These are phyloP conservation scores for Leucophenga maculata DNA, from an alignment of 2,888 invertebrate species.

Conservation along the genomic window DNA sequence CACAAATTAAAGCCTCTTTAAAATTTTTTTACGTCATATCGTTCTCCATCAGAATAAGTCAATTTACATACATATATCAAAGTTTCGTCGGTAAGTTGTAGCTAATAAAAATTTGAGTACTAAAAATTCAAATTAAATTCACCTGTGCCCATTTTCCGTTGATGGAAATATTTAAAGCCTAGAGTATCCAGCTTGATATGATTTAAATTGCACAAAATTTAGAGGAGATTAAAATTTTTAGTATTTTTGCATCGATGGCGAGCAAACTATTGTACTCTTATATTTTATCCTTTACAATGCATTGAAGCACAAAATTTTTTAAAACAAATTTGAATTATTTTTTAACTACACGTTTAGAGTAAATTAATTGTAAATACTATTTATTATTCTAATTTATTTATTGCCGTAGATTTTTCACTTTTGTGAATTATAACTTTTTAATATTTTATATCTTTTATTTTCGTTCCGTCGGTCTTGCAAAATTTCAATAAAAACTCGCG, in stretches of 20 bases:
- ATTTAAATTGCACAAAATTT: slow-evolving; percentile 9
- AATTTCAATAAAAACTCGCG: slow-evolving; percentile 15
- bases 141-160: slow-evolving; percentile 73
- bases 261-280: not conserved
- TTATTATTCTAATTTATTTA: slow-evolving; percentile 27
- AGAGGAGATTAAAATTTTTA: not conserved
- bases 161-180: slow-evolving; percentile 72
- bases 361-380: slow-evolving; percentile 20
- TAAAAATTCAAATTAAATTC: slow-evolving; percentile 32
- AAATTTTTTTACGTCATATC: too few species aligned
- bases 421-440: not conserved
- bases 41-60: too few species aligned
- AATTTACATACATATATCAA: not conserved
- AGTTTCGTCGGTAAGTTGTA: not conserved
- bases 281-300: not conserved
- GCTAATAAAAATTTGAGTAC: not conserved
- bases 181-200: slow-evolving; percentile 70
- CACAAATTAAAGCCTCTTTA: too few species aligned
- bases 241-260: not conserved
- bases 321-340: too few species aligned
- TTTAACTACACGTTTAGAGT: not conserved
- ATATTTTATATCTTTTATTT: not conserved
- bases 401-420: not conserved
- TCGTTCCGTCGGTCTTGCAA: too few species aligned
- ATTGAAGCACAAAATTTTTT: too few species aligned